Evolutionary conservation across 35 echinoderm and acorn worm species (phyloP).

Genomic region (Diadema setosum): DNA sequence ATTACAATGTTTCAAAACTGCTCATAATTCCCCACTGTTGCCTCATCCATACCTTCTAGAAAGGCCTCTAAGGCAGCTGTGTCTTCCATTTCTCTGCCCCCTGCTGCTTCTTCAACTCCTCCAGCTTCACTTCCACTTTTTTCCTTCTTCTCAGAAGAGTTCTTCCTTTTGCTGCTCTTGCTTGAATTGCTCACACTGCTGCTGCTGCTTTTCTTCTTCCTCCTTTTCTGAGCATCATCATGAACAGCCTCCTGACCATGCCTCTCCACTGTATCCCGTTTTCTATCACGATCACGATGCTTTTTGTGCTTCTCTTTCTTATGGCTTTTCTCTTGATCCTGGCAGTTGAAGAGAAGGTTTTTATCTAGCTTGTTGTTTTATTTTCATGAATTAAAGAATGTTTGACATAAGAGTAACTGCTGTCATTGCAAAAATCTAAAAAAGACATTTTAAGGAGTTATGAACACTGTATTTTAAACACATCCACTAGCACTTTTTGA

Average conservation of each 20-base stretch:
- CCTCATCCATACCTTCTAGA: conserved; percentile 40
- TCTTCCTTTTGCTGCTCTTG: not conserved
- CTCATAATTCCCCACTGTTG: too few species aligned
- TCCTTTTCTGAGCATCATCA: too few species aligned
- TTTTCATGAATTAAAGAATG: too few species aligned
- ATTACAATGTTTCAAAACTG: too few species aligned
- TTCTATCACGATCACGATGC: conserved; percentile 48
- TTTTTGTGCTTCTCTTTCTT: conserved; percentile 90
- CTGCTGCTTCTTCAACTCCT: not conserved
- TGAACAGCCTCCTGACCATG: conserved; percentile 3
- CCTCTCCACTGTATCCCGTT: not conserved
- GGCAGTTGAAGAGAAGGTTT: too few species aligned
- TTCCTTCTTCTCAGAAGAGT: not conserved
- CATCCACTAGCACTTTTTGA: too few species aligned
- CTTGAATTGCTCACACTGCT: not conserved
- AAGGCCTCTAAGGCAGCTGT: conserved; percentile 66
- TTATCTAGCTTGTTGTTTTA: not conserved
- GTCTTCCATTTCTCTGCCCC: not conserved
- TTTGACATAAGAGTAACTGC: too few species aligned
- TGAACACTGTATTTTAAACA: too few species aligned
- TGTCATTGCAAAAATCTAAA: too few species aligned
- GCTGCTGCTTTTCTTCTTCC: conserved; percentile 44
- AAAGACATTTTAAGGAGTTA: too few species aligned
- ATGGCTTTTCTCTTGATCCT: conserved; percentile 61
- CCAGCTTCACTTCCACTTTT: not conserved